Conservation (phyloP, 2,113 vertebrate species). For the Cebidichthys violaceus region DNA sequence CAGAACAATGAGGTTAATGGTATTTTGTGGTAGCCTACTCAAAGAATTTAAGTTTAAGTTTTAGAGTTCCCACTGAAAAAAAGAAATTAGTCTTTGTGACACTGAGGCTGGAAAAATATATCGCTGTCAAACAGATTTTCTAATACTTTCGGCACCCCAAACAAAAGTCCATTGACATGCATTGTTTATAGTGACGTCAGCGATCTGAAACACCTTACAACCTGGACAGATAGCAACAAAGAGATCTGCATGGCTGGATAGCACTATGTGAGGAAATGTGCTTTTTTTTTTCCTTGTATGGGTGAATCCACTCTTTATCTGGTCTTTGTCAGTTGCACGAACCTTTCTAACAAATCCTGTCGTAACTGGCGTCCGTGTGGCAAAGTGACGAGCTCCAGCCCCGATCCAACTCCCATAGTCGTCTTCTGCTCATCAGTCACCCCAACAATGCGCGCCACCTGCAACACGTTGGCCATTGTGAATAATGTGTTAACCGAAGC, state of each 20-base stretch:
- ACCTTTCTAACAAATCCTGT: slow-evolving; percentile 90
- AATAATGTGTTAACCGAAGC: not conserved
- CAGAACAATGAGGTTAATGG: not conserved
- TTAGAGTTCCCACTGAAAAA: not conserved
- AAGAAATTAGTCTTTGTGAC: not conserved
- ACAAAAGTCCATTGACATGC: not conserved
- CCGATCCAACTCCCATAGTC: slow-evolving; percentile 88
- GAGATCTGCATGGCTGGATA: not conserved
- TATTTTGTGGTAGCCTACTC: not conserved
- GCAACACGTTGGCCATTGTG: not conserved
- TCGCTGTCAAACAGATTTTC: not conserved
- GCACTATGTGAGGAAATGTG: not conserved
- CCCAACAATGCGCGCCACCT: slow-evolving; percentile 86
- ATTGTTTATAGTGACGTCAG: not conserved
- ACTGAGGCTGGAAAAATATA: not conserved
- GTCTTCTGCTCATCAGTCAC: slow-evolving; percentile 84
- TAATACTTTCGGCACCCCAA: not conserved
- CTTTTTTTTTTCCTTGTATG: not conserved
- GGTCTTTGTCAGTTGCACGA: slow-evolving; percentile 33
- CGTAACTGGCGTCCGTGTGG: slow-evolving; percentile 89
- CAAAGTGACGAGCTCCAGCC: slow-evolving; percentile 89
- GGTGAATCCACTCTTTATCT: not conserved
- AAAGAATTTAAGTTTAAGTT: not conserved
- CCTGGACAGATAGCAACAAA: not conserved
- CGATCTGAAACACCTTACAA: not conserved